phyloP scores from a whole-genome alignment of 1,140 invertebrate species.

The Heliconius nattereri region DNA sequence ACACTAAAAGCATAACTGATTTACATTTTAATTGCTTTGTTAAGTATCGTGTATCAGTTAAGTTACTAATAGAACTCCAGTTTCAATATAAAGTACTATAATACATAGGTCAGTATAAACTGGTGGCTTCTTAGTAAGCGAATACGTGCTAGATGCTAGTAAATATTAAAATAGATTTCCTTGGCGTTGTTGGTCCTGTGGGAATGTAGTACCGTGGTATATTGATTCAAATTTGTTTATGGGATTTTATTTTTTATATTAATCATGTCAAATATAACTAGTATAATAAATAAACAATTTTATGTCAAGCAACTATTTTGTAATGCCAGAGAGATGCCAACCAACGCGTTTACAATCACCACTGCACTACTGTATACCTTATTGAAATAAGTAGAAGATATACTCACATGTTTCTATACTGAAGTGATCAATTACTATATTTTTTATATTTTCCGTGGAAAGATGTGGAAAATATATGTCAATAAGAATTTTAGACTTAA shows the following conservation, averaged over 20 bases:
- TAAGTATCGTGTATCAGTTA: not conserved
- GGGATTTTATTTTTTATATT: not conserved
- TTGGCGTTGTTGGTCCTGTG: not conserved
- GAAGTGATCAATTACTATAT: too few species aligned
- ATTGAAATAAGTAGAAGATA: too few species aligned
- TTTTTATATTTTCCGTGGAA: too few species aligned
- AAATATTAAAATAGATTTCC: not conserved
- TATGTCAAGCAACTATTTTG: too few species aligned
- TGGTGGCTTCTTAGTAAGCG: not conserved
- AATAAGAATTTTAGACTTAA: too few species aligned
- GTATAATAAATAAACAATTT: too few species aligned
- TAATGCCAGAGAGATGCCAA: too few species aligned
- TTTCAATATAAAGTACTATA: not conserved
- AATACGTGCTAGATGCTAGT: not conserved
- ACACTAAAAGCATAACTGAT: not conserved
- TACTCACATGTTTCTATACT: too few species aligned
- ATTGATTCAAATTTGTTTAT: not conserved
- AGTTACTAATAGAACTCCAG: not conserved
- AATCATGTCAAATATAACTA: too few species aligned
- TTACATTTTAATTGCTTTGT: constrained; percentile 5
- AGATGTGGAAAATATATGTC: too few species aligned
- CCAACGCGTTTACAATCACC: too few species aligned
- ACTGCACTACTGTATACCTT: too few species aligned
- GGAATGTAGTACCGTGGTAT: not conserved
- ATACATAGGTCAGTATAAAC: not conserved